phyloP scores from a whole-genome alignment of 2,797 vertebrate genomes.

The Atherinosoma microstoma region DNA sequence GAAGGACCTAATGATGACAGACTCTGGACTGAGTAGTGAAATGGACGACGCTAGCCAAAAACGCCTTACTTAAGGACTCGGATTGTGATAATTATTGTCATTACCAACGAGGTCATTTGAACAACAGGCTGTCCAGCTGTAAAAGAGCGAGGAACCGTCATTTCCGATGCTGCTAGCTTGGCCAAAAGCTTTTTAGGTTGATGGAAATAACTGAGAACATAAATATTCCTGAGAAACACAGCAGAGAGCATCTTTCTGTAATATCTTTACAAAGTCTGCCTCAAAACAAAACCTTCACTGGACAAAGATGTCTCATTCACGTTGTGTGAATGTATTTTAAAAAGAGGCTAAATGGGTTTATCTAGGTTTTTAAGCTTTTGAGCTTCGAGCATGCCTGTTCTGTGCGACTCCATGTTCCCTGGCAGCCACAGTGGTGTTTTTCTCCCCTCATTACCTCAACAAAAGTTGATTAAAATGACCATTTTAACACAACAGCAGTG shows the following conservation, averaged over 20 bases:
- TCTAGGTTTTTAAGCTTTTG: neutral
- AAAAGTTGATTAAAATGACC: neutral
- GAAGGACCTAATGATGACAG: slow-evolving; percentile 49
- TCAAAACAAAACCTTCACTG: slow-evolving; percentile 3
- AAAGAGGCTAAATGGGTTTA: neutral
- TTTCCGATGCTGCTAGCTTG: rapidly evolving
- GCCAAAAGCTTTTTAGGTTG: neutral
- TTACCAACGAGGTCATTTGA: slow-evolving; percentile 41
- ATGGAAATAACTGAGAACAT: slow-evolving; percentile 11
- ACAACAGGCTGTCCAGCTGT: slow-evolving; percentile 35
- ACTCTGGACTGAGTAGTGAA: slow-evolving; percentile 44
- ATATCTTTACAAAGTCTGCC: neutral
- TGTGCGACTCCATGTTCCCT: neutral
- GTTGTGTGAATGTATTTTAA: neutral
- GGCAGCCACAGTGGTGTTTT: slow-evolving; percentile 1
- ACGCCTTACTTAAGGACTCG: slow-evolving; percentile 49
- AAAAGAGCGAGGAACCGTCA: slow-evolving; percentile 11
- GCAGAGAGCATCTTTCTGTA: neutral
- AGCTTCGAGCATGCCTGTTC: neutral
- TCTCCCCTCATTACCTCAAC: neutral
- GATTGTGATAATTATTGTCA: slow-evolving; percentile 59
- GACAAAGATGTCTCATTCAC: neutral
- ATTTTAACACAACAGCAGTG: neutral
- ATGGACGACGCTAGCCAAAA: slow-evolving; percentile 35
- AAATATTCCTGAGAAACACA: slow-evolving; percentile 11